A percentile compares a stretch with the other conserved stretches of the same genome.
These are phyloP conservation scores for Psittacara wagleri DNA, from an alignment of 2,113 vertebrate species.

Conservation along the genomic window DNA sequence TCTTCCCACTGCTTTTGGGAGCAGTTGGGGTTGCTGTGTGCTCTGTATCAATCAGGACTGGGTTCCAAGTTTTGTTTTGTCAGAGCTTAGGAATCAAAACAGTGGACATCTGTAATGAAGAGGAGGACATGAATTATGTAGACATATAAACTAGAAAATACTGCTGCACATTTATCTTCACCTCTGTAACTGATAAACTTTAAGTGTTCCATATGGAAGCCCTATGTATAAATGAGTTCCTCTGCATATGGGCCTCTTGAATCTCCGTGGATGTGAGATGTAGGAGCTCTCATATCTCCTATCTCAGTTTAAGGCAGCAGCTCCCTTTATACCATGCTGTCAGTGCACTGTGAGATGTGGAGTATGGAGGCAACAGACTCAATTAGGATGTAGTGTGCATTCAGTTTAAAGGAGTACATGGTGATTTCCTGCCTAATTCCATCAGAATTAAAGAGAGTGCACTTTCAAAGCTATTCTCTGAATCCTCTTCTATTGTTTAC, in stretches of 20 bases:
- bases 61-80: not conserved
- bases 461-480: not conserved
- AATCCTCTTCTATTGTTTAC: not conserved
- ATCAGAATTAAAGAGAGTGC: not conserved
- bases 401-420: not conserved
- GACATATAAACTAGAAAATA: not conserved
- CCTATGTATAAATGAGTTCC: not conserved
- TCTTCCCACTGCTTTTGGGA: not conserved
- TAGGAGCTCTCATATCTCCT: not conserved
- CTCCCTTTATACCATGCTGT: not conserved
- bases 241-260: not conserved
- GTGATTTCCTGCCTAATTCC: not conserved
- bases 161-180: conserved; percentile 8
- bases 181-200: not conserved
- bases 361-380: not conserved
- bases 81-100: not conserved
- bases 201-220: not conserved
- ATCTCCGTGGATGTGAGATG: not conserved
- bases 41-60: not conserved
- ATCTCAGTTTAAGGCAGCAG: not conserved
- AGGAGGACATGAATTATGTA: not conserved
- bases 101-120: not conserved
- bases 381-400: not conserved
- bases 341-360: not conserved
- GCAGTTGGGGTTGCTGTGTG: not conserved